Conservation (phyloP, 2,888 invertebrate genomes). For the Tupiocoris notatus region DNA sequence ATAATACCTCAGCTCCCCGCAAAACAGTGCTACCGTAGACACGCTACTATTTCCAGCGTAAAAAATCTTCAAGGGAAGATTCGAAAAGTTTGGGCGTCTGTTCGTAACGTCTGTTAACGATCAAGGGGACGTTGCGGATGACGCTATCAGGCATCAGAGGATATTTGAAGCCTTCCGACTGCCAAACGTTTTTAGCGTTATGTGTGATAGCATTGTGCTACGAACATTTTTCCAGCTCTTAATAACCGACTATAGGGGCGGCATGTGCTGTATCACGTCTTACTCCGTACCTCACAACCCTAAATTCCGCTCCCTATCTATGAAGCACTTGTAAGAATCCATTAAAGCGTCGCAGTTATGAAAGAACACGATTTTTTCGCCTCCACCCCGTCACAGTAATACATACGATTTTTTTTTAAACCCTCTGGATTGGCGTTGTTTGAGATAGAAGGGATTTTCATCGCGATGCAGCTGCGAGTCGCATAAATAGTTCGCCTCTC, state of each 20-base stretch:
- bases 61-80: no score
- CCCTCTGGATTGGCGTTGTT: neutral
- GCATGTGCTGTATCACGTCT: neutral
- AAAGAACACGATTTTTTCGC: neutral
- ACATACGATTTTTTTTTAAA: neutral
- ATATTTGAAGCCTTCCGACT: no score
- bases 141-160: no score
- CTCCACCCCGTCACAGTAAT: neutral
- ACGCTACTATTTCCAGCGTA: no score
- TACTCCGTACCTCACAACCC: neutral
- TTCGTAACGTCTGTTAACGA: no score
- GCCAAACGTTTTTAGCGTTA: neutral
- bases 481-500: neutral
- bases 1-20: no score
- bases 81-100: no score
- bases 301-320: neutral
- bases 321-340: neutral
- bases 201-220: neutral
- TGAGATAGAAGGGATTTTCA: constrained; percentile 22
- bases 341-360: neutral
- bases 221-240: neutral
- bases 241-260: neutral
- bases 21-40: no score
- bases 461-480: constrained; percentile 20
- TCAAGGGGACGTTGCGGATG: no score